Percentiles rank a stretch among this genome's conserved stretches.
Evolutionary conservation across 2,797 vertebrate species (phyloP).

Genomic region (Sylvilagus floridanus): DNA sequence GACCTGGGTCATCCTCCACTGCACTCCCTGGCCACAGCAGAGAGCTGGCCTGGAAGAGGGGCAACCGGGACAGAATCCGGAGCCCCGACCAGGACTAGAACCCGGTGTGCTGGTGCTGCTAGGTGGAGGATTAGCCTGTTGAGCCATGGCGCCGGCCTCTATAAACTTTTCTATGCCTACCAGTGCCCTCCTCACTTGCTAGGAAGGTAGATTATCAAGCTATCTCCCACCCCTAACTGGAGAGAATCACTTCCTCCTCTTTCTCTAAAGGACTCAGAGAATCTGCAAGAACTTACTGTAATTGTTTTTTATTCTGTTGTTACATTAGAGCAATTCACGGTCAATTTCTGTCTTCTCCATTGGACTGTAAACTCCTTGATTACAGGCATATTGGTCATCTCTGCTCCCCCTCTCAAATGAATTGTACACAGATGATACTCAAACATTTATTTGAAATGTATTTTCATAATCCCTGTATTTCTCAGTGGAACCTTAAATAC

Average conservation of each 20-base stretch:
- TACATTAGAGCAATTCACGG: neutral
- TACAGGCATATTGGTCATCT: neutral
- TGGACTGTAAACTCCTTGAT: neutral
- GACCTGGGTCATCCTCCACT: no score
- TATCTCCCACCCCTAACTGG: rapidly evolving
- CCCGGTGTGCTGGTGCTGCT: no score
- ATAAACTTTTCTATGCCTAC: neutral
- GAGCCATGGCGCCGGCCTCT: no score
- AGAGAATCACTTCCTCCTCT: neutral
- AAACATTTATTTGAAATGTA: neutral
- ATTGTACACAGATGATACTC: neutral
- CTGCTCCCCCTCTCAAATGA: neutral
- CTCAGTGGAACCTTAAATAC: neutral
- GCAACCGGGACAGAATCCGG: no score
- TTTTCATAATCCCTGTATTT: neutral
- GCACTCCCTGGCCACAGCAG: no score
- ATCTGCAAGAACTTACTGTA: neutral
- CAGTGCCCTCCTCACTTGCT: neutral
- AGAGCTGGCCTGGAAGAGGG: no score
- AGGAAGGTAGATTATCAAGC: neutral
- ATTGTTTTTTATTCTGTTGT: neutral
- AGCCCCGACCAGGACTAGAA: no score
- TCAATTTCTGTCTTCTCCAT: neutral
- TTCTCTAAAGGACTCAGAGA: neutral
- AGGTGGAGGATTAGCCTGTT: no score